A percentile compares a stretch with the other conserved stretches of the same genome.
Evolutionary conservation across 2,888 invertebrate genomes (phyloP).

Genomic region (Lissocephala sabroskyi): DNA sequence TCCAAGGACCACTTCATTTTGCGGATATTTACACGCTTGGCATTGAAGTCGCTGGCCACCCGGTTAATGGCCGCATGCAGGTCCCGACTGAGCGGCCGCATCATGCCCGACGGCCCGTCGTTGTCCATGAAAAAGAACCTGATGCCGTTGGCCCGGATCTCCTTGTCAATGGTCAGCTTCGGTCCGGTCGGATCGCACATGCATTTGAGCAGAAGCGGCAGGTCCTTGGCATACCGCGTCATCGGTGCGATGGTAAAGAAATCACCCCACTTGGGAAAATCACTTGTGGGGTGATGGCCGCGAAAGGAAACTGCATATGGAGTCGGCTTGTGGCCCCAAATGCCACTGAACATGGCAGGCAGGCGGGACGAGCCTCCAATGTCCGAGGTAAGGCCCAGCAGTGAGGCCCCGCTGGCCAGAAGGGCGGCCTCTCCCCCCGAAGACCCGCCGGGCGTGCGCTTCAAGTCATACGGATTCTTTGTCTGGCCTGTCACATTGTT

Average conservation of each 20-base stretch:
- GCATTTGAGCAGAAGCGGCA: conserved; percentile 82
- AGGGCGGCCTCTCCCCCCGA: conserved; percentile 90
- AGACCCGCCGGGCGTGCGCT: conserved; percentile 88
- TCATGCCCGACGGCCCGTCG: conserved; percentile 79
- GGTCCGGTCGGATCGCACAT: conserved; percentile 76
- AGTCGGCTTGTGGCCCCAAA: conserved; percentile 94
- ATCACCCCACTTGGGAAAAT: conserved; percentile 76
- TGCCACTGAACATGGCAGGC: conserved; percentile 91
- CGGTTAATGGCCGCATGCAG: conserved; percentile 70
- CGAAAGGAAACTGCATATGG: conserved; percentile 78
- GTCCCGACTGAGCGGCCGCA: conserved; percentile 71
- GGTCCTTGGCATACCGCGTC: conserved; percentile 88
- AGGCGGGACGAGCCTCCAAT: conserved; percentile 91
- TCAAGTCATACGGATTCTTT: conserved; percentile 89
- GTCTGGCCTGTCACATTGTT: conserved; percentile 91
- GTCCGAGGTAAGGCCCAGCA: conserved; percentile 89
- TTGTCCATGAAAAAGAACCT: conserved; percentile 87
- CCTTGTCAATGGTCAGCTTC: conserved; percentile 73
- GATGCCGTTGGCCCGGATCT: conserved; percentile 75
- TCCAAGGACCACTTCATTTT: conserved; percentile 79
- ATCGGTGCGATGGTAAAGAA: conserved; percentile 90
- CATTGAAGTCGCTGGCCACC: conserved; percentile 71
- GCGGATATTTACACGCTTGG: conserved; percentile 76
- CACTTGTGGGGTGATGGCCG: conserved; percentile 80
- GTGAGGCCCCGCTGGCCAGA: conserved; percentile 84